These are phyloP conservation scores for Uloborus diversus DNA, from an alignment of 1,140 invertebrate genomes.

Conservation along the genomic window DNA sequence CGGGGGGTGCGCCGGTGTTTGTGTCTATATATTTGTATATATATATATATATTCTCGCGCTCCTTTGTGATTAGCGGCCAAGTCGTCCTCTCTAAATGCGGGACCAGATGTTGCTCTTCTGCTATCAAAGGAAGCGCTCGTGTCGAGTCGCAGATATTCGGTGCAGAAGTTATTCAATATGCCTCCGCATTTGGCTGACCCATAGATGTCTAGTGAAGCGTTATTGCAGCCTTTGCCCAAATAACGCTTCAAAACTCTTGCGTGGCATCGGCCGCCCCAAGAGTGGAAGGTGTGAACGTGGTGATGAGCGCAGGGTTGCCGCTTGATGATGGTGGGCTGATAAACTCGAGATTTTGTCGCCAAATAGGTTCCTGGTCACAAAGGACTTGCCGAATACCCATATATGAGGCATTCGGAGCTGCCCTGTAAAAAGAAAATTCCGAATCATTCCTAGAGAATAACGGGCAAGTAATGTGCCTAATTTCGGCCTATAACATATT, in stretches of 20 bases:
- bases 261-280: background rate
- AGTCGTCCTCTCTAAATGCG: slow-evolving; percentile 27
- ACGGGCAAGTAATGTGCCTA: too few relatives aligned
- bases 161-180: slow-evolving; percentile 41
- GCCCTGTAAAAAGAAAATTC: too few relatives aligned
- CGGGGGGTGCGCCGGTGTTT: background rate
- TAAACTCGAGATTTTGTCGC: background rate
- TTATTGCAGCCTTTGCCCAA: slow-evolving; percentile 14
- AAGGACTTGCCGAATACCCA: too few relatives aligned
- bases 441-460: too few relatives aligned
- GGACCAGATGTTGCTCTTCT: slow-evolving; percentile 25
- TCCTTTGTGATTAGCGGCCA: slow-evolving; percentile 33
- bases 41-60: slow-evolving; percentile 9
- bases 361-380: slow-evolving; percentile 6
- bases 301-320: background rate
- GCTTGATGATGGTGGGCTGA: background rate
- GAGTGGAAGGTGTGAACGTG: background rate
- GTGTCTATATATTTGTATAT: slow-evolving; percentile 5
- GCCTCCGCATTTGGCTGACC: background rate
- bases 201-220: slow-evolving; percentile 40
- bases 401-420: too few relatives aligned
- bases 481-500: too few relatives aligned
- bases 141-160: slow-evolving; percentile 19
- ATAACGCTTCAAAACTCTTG: background rate
- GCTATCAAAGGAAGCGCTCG: slow-evolving; percentile 2